Percentiles rank a stretch among this genome's conserved stretches.
phyloP scores from a whole-genome alignment of 23 tunicate species.

The Ciona savignyi region DNA sequence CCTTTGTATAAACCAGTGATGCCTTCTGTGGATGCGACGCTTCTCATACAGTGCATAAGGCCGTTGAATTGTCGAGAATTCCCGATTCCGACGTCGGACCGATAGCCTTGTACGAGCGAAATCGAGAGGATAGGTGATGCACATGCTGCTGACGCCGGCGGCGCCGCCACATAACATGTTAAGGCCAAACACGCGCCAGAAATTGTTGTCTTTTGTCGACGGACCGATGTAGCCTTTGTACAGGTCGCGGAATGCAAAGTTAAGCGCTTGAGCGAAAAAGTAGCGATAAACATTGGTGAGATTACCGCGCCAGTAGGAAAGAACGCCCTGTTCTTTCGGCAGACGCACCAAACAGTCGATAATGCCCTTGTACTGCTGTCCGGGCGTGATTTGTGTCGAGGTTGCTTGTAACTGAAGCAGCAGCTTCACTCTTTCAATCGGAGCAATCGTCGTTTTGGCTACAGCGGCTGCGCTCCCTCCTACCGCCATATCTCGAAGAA shows the following conservation, averaged over 20 bases:
- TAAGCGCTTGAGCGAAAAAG: constrained; percentile 70
- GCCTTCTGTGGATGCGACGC: constrained; percentile 22
- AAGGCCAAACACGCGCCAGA: constrained; percentile 36
- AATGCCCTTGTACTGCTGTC: constrained; percentile 69
- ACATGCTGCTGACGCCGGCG: constrained; percentile 86
- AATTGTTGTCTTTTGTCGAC: constrained; percentile 2
- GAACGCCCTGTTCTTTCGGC: constrained; percentile 70
- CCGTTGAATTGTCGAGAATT: constrained; percentile 45
- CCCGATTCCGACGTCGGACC: constrained; percentile 54
- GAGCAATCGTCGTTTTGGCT: constrained; percentile 84
- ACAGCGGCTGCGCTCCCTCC: constrained; percentile 88
- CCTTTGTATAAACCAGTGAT: constrained; percentile 34
- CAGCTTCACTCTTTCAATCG: constrained; percentile 95
- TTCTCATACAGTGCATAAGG: constrained; percentile 25
- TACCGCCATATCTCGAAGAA: constrained; percentile 70
- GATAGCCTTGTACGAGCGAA: constrained; percentile 83
- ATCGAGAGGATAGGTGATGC: constrained; percentile 94
- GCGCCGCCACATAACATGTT: constrained; percentile 87
- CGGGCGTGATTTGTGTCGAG: constrained; percentile 62
- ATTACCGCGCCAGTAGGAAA: constrained; percentile 89
- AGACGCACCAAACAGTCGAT: constrained; percentile 63
- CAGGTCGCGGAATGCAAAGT: constrained; percentile 91
- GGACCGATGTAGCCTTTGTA: constrained; percentile 28
- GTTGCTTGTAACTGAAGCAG: constrained; percentile 85
- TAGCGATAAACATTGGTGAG: constrained; percentile 78